phyloP scores from a whole-genome alignment of 2,797 vertebrate species.

The Halcyon chelicuti region DNA sequence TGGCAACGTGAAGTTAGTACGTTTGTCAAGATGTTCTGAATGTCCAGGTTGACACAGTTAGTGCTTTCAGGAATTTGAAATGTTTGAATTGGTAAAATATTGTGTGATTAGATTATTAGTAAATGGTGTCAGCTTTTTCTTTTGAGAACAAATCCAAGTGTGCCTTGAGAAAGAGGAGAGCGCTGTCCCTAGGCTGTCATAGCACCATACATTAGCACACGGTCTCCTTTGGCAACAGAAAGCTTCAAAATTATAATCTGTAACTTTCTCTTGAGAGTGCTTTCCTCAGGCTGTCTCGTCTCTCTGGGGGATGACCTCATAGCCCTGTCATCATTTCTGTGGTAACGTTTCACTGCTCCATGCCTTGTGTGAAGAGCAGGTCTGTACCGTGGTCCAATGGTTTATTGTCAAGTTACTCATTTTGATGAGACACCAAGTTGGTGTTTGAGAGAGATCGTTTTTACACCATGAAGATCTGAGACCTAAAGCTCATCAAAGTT shows the following conservation, averaged over 20 bases:
- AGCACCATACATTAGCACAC: background rate
- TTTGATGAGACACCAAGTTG: background rate
- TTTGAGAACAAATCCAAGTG: background rate
- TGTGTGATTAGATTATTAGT: background rate
- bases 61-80: background rate
- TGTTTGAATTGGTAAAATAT: background rate
- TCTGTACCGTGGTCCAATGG: background rate
- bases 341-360: background rate
- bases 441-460: no score
- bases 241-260: background rate
- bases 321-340: background rate
- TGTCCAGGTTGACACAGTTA: background rate
- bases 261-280: background rate
- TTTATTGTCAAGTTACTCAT: background rate
- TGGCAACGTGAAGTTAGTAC: background rate
- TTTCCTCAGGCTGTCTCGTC: background rate
- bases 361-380: background rate
- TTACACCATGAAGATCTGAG: background rate
- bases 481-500: background rate
- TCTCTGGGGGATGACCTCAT: background rate
- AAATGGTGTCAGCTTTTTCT: background rate
- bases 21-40: background rate
- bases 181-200: accelerated
- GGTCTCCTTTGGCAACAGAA: background rate
- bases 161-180: background rate